Evolutionary conservation across 2,888 invertebrate species (phyloP), one percentile per base, ranked within the genome.

Genomic region (Ennomos erosarius): DNA sequence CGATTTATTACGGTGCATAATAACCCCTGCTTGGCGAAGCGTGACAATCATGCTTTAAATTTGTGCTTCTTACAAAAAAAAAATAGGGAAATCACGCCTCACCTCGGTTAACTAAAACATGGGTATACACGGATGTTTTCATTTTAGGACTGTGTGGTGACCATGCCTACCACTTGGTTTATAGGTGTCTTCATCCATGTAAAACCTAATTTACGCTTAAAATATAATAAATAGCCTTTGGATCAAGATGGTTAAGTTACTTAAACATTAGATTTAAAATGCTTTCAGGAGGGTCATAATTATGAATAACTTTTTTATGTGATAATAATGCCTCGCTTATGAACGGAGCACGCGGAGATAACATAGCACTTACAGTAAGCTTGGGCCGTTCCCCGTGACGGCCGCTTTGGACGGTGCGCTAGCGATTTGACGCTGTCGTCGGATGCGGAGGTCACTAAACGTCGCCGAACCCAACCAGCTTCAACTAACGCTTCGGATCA

Each of bases 351-450:
- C 92, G 92, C 91, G 90, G 90, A 91, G 90, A 90, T 92, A 92
- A 92, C 92, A 82, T 83, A 87, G 90, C 92, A 92, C 92, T 92
- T 91, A 92, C 91, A 92, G 92, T 92, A 89, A 89, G 92, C 92
- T 92, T 92, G 82, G 88, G 85, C 84, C 88, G 90, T 88, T 79
- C 74, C 68, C 76, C 84, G 80, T 73, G 82, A 79, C 84, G 89
- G 85, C 82, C 81, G 91, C 91, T 92, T 86, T 84, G 83, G 87
- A 87, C 78, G 85, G 87, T 76, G 87, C 79, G 87, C 89, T 88
- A 88, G 78, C 74, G 78, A 86, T 84, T 81, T 82, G 88, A 78
- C 82, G 84, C 81, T 85, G 84, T 77, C 86, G 74, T 72, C 83
- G 85, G 83, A 87, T 82, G 81, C 77, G 85, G 81, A 88, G 77